Evolutionary conservation across 2,888 invertebrate genomes (phyloP).

Genomic region (Elysia crispata): DNA sequence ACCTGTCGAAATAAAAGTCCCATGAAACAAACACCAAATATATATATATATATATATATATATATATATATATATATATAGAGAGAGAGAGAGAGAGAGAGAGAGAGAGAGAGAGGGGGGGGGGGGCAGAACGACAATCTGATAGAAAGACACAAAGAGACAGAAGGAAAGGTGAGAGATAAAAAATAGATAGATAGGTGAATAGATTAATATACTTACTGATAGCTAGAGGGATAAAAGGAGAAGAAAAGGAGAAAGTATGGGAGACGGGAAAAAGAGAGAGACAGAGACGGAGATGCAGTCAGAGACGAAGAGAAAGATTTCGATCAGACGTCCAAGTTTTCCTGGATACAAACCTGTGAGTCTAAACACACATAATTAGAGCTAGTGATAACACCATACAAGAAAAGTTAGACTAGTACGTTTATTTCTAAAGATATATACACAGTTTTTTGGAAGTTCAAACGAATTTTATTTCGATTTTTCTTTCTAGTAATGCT

Average conservation of each 20-base stretch:
- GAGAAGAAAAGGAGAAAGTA: constrained; percentile 29
- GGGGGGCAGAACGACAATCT: neutral
- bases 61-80: no score
- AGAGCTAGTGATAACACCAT: neutral
- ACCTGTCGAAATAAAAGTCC: no score
- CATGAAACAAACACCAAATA: no score
- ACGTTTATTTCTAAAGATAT: no score
- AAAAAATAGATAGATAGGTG: no score
- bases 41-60: no score
- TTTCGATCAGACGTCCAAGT: constrained; percentile 12
- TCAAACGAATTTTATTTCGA: neutral
- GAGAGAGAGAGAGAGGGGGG: constrained; percentile 13
- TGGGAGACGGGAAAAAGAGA: neutral
- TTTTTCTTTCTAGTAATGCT: neutral
- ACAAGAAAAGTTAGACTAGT: no score
- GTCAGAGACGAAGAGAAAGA: neutral
- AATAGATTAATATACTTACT: no score
- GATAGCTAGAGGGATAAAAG: neutral
- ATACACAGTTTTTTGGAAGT: neutral
- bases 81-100: constrained; percentile 29
- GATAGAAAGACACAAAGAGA: constrained; percentile 26
- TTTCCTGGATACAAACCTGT: neutral
- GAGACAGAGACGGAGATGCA: neutral
- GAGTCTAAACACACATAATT: constrained; percentile 24
- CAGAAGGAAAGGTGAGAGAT: no score